These are phyloP conservation scores for Urocynchramus pylzowi DNA, from an alignment of 2,113 vertebrate species.

Conservation along the genomic window DNA sequence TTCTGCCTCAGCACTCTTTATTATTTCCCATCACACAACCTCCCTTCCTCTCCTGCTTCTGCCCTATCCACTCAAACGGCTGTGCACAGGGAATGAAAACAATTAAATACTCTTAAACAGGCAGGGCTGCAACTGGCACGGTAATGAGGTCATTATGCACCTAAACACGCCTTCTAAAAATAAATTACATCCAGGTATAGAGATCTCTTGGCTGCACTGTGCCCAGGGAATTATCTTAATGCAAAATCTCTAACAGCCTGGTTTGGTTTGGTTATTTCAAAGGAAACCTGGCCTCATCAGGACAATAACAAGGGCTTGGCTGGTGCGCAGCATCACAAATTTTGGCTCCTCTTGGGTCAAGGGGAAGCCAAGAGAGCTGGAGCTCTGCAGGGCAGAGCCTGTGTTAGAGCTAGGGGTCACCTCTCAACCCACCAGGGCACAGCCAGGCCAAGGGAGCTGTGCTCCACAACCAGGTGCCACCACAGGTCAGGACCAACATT, in stretches of 20 bases:
- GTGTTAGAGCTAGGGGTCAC: not conserved
- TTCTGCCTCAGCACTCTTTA: not conserved
- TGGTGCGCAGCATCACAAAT: not conserved
- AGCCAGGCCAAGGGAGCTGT: not conserved
- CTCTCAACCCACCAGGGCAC: not conserved
- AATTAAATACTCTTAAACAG: constrained; percentile 38
- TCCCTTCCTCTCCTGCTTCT: not conserved
- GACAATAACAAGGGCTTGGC: not conserved
- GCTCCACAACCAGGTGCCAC: not conserved
- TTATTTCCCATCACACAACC: not conserved
- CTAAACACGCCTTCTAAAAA: constrained; percentile 41
- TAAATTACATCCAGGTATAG: constrained; percentile 21
- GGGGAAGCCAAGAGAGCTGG: not conserved
- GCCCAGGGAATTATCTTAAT: not conserved
- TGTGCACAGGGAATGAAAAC: not conserved
- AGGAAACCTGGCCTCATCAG: not conserved
- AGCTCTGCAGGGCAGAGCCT: not conserved
- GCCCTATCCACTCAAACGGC: not conserved
- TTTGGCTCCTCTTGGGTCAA: not conserved
- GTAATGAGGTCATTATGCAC: constrained; percentile 28
- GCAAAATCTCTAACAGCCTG: not conserved
- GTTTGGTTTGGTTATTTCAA: not conserved
- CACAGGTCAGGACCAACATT: not conserved
- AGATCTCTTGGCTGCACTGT: not conserved
- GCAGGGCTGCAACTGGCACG: not conserved